Evolutionary conservation across 2,888 invertebrate species (phyloP).

Genomic region (Selenia dentaria): DNA sequence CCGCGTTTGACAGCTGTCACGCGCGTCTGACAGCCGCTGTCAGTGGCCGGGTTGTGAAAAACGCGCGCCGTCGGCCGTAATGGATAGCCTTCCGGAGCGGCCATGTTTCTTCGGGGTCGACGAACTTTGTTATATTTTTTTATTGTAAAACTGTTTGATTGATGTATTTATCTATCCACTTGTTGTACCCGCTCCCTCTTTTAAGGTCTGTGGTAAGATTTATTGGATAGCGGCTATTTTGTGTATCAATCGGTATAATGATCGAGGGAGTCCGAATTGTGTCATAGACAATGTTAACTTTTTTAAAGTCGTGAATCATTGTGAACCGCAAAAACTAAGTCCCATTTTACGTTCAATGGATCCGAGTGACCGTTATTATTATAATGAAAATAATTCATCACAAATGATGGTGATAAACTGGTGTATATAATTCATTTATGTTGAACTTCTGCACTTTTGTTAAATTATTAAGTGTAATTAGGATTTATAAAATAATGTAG

Average conservation of each 20-base stretch:
- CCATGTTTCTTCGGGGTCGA: conserved; percentile 60
- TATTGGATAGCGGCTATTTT: conserved; percentile 22
- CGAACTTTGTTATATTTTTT: conserved; percentile 45
- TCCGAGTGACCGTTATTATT: conserved; percentile 12
- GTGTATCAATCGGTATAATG: conserved; percentile 12
- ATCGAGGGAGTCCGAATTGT: conserved; percentile 9
- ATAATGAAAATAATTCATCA: conserved; percentile 2
- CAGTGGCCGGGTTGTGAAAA: conserved; percentile 51
- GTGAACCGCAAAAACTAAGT: conserved; percentile 11
- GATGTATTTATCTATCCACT: conserved; percentile 30
- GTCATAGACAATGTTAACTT: conserved; percentile 14
- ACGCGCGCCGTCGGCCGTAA: conserved; percentile 72
- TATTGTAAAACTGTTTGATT: conserved; percentile 32
- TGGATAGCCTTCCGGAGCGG: conserved; percentile 70
- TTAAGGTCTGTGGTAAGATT: conserved; percentile 19
- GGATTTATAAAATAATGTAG: no score
- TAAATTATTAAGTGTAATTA: no score
- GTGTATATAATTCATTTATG: conserved; percentile 3
- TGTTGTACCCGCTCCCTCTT: conserved; percentile 28
- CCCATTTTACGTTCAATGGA: neutral
- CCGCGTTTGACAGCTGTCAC: conserved; percentile 42
- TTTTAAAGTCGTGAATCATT: conserved; percentile 3
- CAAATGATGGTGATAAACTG: neutral
- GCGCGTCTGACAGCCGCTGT: conserved; percentile 38
- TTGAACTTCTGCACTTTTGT: conserved; percentile 1